Evolutionary conservation across 2,888 invertebrate species (phyloP).

Genomic region (Plagodis dolabraria): DNA sequence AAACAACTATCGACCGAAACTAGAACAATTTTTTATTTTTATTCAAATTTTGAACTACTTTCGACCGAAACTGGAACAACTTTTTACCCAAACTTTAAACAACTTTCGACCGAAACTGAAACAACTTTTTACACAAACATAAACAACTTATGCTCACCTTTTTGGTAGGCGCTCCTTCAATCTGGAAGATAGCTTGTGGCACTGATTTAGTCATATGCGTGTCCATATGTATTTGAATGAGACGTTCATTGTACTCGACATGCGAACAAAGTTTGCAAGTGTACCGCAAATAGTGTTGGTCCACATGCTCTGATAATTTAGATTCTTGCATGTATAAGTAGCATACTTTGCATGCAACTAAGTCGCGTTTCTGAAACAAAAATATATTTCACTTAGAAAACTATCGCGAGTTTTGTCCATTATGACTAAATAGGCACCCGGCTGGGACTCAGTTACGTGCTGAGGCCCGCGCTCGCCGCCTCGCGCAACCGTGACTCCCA

Average conservation of each 20-base stretch:
- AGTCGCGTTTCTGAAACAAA: conserved; percentile 53
- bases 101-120: not conserved
- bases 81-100: not conserved
- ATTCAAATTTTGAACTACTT: conserved; percentile 3
- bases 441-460: too few relatives aligned
- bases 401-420: too few relatives aligned
- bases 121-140: not conserved
- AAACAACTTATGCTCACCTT: conserved; percentile 21
- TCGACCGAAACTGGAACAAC: not conserved
- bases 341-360: conserved; percentile 63
- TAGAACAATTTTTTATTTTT: too few relatives aligned
- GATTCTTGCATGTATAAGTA: conserved; percentile 59
- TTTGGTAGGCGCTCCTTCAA: conserved; percentile 44
- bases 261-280: conserved; percentile 63
- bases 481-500: too few relatives aligned
- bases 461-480: too few relatives aligned
- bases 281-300: conserved; percentile 59
- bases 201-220: conserved; percentile 46
- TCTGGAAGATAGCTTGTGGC: conserved; percentile 53
- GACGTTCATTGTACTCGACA: conserved; percentile 46
- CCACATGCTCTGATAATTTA: conserved; percentile 47
- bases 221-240: conserved; percentile 52
- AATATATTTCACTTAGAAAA: too few relatives aligned
- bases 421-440: too few relatives aligned
- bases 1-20: too few relatives aligned